Base-by-base conservation (phyloP, 2,797 vertebrate genomes). In the Anguilla megastoma region DNA sequence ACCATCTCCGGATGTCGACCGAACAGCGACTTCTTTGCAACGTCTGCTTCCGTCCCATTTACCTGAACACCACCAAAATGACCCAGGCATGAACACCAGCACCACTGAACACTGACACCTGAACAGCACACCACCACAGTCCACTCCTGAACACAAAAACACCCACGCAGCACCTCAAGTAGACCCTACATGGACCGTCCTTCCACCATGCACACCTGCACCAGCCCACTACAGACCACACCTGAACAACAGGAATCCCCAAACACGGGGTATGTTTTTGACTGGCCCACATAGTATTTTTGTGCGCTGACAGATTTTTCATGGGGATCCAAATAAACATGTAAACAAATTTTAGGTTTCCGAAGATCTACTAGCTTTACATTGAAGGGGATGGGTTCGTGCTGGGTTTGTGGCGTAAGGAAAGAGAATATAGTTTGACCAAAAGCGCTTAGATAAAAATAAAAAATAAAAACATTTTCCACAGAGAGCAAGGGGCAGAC, bases 1-100 rank as follows among this genome's bases (percentile, higher is more conserved):
- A 94, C 92, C 98, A 99, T 99, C 92, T 97, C 98, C 0, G 98
- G 98, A 86, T 99, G 98, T 8, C 98, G 97, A 60, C 83, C 93
- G 93, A 99, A 99, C 69, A 99, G 90, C 0, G 97, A 92, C 8
- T 93, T 93, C 93, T 97, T 97, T 0, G 98, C 98, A 54, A 96
- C 89, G 0, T 89, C 94, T 0, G 86, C 92, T 92, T 99, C 98
- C 0, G 96, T 94, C 60, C 92, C 96, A 2, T 96, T 97, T 86
- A 98, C 96, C 98, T 99, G 87, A 41, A 93, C 50, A 27, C 56
- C 86, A 80, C 0, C 63, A 12, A 83, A 45, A 58, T 24, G 52
- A 52, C 87, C 50, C 88, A 66, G 30, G 66, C 27, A 82, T 84
- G 45, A 63, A 18, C 63, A 56, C n/a, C 63, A 36, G 36, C 21